A percentile compares a stretch with the other conserved stretches of the same genome.
Evolutionary conservation across 2,888 invertebrate species (phyloP).

Genomic region (Tipula confusa): DNA sequence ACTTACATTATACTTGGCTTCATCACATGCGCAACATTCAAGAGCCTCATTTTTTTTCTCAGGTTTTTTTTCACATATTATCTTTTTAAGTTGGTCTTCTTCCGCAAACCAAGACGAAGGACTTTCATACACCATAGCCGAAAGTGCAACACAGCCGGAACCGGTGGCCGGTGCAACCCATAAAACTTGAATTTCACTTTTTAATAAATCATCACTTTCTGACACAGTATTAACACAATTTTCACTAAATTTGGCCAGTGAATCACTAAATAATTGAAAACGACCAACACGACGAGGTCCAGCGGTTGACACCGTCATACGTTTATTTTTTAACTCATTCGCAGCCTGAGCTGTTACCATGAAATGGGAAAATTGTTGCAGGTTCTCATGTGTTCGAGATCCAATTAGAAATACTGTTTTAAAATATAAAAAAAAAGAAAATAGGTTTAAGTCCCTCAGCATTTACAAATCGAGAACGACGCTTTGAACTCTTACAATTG

Average conservation of each 20-base stretch:
- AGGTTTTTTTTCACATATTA: conserved; percentile 62
- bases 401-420: conserved; percentile 63
- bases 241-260: conserved; percentile 62
- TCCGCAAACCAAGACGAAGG: conserved; percentile 82
- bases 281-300: conserved; percentile 60
- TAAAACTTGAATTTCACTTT: conserved; percentile 81
- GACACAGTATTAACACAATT: conserved; percentile 80
- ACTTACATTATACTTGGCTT: conserved; percentile 85
- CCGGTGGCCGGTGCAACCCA: conserved; percentile 86
- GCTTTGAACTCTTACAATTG: conserved; percentile 55
- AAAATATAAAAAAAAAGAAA: conserved; percentile 28
- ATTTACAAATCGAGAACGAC: no score
- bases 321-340: conserved; percentile 40
- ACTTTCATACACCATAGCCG: conserved; percentile 83
- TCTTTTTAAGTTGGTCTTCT: conserved; percentile 74
- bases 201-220: conserved; percentile 72
- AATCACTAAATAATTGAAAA: conserved; percentile 65
- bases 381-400: conserved; percentile 59
- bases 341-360: conserved; percentile 64
- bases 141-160: conserved; percentile 81
- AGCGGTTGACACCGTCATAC: conserved; percentile 43
- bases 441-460: not conserved
- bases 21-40: conserved; percentile 90
- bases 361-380: conserved; percentile 76
- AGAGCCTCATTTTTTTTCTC: conserved; percentile 59